phyloP scores from a whole-genome alignment of 2,888 invertebrate genomes.

The Ashinkailepas kermadecensis region DNA sequence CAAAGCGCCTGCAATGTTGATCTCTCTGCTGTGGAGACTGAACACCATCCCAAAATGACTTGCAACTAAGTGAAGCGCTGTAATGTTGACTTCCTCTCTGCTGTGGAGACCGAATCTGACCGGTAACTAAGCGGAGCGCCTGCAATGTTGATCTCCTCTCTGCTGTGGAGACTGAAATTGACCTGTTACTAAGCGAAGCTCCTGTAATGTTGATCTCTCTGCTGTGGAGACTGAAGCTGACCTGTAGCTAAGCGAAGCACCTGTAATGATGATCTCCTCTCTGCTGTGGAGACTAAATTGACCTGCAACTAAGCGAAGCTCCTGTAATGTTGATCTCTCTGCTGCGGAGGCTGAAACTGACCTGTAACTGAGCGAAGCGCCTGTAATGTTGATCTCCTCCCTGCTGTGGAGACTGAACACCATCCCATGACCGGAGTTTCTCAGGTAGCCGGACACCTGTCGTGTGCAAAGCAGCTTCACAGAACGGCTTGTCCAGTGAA shows the following conservation, averaged over 20 bases:
- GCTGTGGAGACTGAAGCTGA: not conserved
- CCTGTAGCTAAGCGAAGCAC: no score
- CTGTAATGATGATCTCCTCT: no score
- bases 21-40: not conserved
- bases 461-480: no score
- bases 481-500: no score
- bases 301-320: not conserved
- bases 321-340: not conserved
- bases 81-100: no score
- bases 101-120: no score
- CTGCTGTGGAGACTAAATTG: no score
- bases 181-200: not conserved
- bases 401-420: not conserved
- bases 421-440: not conserved
- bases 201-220: not conserved
- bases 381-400: not conserved
- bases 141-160: not conserved
- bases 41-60: not conserved
- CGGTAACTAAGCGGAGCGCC: not conserved
- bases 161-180: not conserved
- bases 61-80: no score
- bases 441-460: not conserved
- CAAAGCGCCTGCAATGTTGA: not conserved
- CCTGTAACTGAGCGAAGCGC: not conserved
- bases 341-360: not conserved